These are phyloP conservation scores for Eristalis arbustorum DNA, from an alignment of 2,888 invertebrate species.

Conservation along the genomic window DNA sequence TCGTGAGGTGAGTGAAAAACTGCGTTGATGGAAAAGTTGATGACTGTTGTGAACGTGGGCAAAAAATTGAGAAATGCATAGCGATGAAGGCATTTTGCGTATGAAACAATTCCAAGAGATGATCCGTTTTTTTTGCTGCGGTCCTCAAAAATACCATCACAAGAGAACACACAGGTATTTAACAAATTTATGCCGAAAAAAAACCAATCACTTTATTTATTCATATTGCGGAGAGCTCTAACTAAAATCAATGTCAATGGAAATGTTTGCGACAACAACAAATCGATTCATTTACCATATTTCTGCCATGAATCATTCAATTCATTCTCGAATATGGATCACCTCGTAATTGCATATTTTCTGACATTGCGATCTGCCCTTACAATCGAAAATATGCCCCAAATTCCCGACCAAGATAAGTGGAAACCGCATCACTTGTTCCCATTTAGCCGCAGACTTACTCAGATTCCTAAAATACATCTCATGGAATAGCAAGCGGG, in stretches of 20 bases:
- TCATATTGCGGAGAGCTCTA: no score
- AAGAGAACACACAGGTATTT: no score
- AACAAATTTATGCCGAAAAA: no score
- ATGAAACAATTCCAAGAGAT: background rate
- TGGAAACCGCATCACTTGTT: slow-evolving; percentile 28
- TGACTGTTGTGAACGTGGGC: background rate
- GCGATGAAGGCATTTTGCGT: background rate
- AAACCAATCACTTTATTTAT: no score
- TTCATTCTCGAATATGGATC: background rate
- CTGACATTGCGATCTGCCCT: background rate
- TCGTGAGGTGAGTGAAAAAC: background rate
- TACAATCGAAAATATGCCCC: background rate
- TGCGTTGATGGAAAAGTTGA: background rate
- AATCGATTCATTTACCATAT: background rate
- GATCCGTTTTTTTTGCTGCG: no score
- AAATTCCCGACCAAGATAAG: slow-evolving; percentile 6
- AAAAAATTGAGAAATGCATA: background rate
- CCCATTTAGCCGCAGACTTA: background rate
- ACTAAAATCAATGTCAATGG: no score
- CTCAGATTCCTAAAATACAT: slow-evolving; percentile 14
- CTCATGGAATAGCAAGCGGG: background rate
- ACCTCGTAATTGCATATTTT: slow-evolving; percentile 7
- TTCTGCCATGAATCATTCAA: background rate
- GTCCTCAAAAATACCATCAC: no score
- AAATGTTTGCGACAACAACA: background rate